Base-by-base conservation (phyloP, 2,797 vertebrate species). In the Sebastes steindachneri region DNA sequence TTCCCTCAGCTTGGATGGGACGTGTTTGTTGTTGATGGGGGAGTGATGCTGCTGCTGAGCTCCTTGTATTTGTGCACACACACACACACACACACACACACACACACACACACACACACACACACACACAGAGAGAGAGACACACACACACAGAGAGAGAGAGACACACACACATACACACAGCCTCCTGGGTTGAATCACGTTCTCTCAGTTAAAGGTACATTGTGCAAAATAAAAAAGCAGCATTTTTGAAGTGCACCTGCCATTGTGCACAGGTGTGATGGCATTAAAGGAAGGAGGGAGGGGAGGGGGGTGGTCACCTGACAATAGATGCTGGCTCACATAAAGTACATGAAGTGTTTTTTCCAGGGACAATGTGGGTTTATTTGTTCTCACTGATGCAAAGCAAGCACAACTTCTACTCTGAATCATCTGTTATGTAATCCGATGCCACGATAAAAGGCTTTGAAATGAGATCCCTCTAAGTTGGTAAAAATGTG, bases 391-490 rank as follows among this genome's bases (percentile, higher is more conserved):
- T 75, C 72, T 74, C 60, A 76, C 75, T 45, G 77, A 83, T 87
- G 82, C 73, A 89, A 2, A 79, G 62, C 88, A 71, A 68, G 64
- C 85, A 80, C 91, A 90, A 90, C 83, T 92, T 91, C 85, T 89
- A 82, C 90, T 86, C 77, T 93, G 93, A 96, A 90, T 95, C 92
- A 93, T 93, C 83, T 89, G 89, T 95, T 95, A 95, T 90, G 93
- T 94, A 93, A 95, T 93, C 87, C 64, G 83, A 94, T 91, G 88
- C 90, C 81, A 89, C 57, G 82, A 93, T 91, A 86, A 90, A 90
- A 89, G 80, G 92, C 90, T 93, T 89, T 89, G 89, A 88, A 88
- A 91, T 79, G 35, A 89, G 87, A 92, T 84, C 86, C 86, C 90
- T 83, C 79, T 85, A 90, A 91, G 68, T 91, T 93, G 93, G 79